Conservation (phyloP, 2,888 invertebrate genomes). For the Drosophila stalkeri region DNA sequence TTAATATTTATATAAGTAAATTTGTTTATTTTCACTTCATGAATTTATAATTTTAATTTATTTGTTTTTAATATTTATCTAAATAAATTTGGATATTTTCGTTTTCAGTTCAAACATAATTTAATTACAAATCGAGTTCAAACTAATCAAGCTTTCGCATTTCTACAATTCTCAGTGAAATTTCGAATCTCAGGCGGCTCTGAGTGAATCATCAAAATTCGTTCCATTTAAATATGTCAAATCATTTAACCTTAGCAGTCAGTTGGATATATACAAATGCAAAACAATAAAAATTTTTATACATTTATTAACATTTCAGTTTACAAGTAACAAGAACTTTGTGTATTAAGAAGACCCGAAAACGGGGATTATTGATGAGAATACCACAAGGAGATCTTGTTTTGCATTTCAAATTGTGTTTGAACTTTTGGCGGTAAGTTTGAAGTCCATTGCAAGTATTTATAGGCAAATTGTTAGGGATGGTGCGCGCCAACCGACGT, state of each 20-base stretch:
- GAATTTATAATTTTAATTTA: not conserved
- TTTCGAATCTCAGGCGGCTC: constrained; percentile 24
- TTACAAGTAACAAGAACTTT: constrained; percentile 37
- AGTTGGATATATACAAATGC: constrained; percentile 55
- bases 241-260: constrained; percentile 48
- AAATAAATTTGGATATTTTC: not conserved
- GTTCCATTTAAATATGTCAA: not conserved
- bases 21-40: not conserved
- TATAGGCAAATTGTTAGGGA: constrained; percentile 33
- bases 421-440: constrained; percentile 38
- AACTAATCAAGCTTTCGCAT: too few species aligned
- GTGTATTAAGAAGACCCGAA: constrained; percentile 13
- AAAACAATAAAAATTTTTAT: constrained; percentile 47
- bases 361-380: constrained; percentile 21
- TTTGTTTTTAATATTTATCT: not conserved
- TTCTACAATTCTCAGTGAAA: not conserved
- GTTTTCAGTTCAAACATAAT: not conserved
- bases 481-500: constrained; percentile 80
- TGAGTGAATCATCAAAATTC: constrained; percentile 3
- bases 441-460: not conserved
- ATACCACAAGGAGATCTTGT: constrained; percentile 8
- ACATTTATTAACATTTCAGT: constrained; percentile 53
- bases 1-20: not conserved
- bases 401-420: constrained; percentile 24
- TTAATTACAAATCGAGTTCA: not conserved